Base-by-base conservation (phyloP, 1,140 invertebrate species). In the Dreissena rostriformis region DNA sequence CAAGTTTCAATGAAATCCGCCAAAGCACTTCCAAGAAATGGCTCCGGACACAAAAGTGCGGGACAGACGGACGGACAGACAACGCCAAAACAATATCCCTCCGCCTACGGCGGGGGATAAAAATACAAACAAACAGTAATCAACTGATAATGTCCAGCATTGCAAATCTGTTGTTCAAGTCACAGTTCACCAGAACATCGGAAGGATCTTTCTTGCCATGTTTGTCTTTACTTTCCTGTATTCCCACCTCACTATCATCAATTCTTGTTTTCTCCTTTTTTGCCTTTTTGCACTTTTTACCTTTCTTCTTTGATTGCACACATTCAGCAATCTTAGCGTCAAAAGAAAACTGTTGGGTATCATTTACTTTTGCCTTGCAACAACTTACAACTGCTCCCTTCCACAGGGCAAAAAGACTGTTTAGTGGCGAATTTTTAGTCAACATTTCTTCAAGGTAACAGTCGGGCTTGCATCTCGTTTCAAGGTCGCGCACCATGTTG, bases 91-190 rank as follows among this genome's bases (percentile, higher is more conserved):
- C n/a, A n/a, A n/a, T n/a, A n/a, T n/a, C n/a, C n/a, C n/a, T n/a
- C n/a, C n/a, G n/a, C n/a, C n/a, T n/a, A n/a, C n/a, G n/a, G n/a
- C n/a, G n/a, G n/a, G n/a, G n/a, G n/a, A n/a, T 72, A 52, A 72
- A 10, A 14, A 14, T 49, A 28, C 24, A 14, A 15, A 24, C 29
- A 14, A 22, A 29, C 22, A 19, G 10, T 67, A 63, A n/a, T n/a
- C 24, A 63, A n/a, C 19, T 63, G 19, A n/a, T n/a, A 63, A 77
- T 12, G 61, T 80, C 57, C 24, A 83, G 63, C 22, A 83, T 49
- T 1, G 81, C 55, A 83, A 83, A 83, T 51, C 61, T 75, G 63
- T 83, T 83, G 51, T 71, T 76, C 28, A 83, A n/a, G 67, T 67
- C 72, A 70, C 81, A 83, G 53, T 83, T 83, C 39, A 67, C 66